A percentile compares a stretch with the other conserved stretches of the same genome.
Conservation (phyloP, 2,113 vertebrate genomes). For the Megaleporinus macrocephalus region DNA sequence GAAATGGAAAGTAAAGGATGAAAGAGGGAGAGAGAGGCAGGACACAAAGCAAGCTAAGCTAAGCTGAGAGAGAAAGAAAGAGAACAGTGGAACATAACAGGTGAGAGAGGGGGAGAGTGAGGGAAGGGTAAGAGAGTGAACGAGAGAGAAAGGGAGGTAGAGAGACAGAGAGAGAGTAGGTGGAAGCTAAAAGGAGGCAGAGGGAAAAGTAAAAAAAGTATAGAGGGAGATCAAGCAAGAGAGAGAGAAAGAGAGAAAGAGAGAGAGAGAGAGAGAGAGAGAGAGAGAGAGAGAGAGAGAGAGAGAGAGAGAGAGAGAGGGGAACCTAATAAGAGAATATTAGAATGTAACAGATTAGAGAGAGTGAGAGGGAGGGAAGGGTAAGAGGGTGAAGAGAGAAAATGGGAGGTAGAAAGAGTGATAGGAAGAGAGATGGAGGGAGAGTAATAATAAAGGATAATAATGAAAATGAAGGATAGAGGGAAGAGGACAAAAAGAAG, state of each 20-base stretch:
- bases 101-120: constrained; percentile 43
- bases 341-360: too few species aligned
- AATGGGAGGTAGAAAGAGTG: background rate
- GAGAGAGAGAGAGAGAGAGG: background rate
- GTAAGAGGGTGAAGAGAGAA: constrained; percentile 20
- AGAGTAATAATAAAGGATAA: too few species aligned
- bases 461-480: too few species aligned
- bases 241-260: background rate
- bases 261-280: background rate
- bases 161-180: background rate
- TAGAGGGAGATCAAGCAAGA: background rate
- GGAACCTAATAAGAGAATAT: too few species aligned
- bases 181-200: too few species aligned
- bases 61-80: constrained; percentile 14
- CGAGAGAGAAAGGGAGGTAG: constrained; percentile 41
- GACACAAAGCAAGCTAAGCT: constrained; percentile 9
- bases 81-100: background rate
- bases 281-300: background rate
- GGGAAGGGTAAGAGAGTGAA: background rate
- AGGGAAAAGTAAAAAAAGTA: background rate
- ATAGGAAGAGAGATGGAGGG: background rate
- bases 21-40: constrained; percentile 44
- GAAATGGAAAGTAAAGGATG: background rate
- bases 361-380: background rate
- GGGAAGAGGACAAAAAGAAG: too few species aligned